These are phyloP conservation scores for Aleiodes alternator DNA, from an alignment of 2,888 invertebrate genomes.

Conservation along the genomic window DNA sequence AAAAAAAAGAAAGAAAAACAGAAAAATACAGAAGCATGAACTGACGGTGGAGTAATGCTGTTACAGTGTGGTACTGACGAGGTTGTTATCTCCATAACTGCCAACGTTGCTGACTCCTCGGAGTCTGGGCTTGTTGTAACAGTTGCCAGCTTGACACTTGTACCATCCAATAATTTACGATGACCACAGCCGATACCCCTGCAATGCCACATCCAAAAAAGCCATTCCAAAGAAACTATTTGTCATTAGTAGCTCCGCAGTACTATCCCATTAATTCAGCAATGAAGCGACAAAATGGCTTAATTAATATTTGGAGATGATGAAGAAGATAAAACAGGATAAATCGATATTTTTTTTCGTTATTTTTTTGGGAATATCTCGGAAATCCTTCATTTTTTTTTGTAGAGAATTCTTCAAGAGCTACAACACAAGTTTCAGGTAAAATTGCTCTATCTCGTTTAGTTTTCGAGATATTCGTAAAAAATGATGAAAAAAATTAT, in stretches of 20 bases:
- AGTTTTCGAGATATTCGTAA: too few relatives aligned
- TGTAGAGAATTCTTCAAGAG: too few relatives aligned
- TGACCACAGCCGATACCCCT: conserved; percentile 77
- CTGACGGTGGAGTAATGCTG: conserved; percentile 79
- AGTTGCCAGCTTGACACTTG: conserved; percentile 78
- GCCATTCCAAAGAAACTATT: conserved; percentile 63
- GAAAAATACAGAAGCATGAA: conserved; percentile 69
- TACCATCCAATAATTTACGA: conserved; percentile 75
- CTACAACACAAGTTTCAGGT: too few relatives aligned
- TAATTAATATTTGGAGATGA: too few relatives aligned
- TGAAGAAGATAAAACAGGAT: too few relatives aligned
- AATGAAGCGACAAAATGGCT: too few relatives aligned
- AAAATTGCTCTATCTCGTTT: too few relatives aligned
- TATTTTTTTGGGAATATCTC: too few relatives aligned
- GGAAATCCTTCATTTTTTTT: too few relatives aligned
- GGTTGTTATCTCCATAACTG: conserved; percentile 65
- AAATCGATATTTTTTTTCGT: too few relatives aligned
- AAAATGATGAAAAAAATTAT: too few relatives aligned
- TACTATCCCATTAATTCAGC: not conserved
- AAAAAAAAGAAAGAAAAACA: conserved; percentile 30
- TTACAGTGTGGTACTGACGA: conserved; percentile 74
- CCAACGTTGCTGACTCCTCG: conserved; percentile 74
- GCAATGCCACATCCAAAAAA: conserved; percentile 71
- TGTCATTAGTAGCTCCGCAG: conserved; percentile 8
- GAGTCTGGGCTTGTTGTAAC: conserved; percentile 78